phyloP scores from a whole-genome alignment of 2,888 invertebrate species.

The Tachina fera region DNA sequence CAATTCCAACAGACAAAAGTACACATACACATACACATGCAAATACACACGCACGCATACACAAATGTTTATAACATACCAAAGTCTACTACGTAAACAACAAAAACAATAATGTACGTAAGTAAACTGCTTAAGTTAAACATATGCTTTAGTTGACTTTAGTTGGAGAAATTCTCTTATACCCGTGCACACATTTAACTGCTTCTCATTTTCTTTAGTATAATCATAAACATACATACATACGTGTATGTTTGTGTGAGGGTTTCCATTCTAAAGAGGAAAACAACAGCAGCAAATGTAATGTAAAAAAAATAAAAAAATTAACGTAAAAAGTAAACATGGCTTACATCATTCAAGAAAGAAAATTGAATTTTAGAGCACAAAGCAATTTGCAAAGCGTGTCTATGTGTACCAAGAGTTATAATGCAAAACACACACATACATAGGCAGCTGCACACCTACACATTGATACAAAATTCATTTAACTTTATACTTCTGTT shows the following conservation, averaged over 20 bases:
- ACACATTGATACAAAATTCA: slow-evolving; percentile 53
- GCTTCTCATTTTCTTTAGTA: slow-evolving; percentile 11
- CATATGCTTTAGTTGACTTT: slow-evolving; percentile 71
- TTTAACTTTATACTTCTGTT: slow-evolving; percentile 66
- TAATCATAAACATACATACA: slow-evolving; percentile 17
- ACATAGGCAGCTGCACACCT: slow-evolving; percentile 18
- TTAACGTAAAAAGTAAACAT: slow-evolving; percentile 73
- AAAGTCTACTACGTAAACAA: slow-evolving; percentile 21
- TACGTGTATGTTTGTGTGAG: slow-evolving; percentile 35
- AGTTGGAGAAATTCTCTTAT: slow-evolving; percentile 55
- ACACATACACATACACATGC: slow-evolving; percentile 18
- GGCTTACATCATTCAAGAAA: slow-evolving; percentile 76
- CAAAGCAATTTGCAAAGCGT: slow-evolving; percentile 74
- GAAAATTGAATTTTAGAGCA: slow-evolving; percentile 80
- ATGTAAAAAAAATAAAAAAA: background rate
- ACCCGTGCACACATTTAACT: background rate
- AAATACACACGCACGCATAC: background rate
- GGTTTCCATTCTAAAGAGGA: slow-evolving; percentile 58
- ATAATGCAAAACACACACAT: slow-evolving; percentile 45
- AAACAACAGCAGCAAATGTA: slow-evolving; percentile 27
- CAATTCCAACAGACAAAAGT: slow-evolving; percentile 45
- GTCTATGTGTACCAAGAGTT: slow-evolving; percentile 66
- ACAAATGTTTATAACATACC: slow-evolving; percentile 29
- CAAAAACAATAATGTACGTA: slow-evolving; percentile 52
- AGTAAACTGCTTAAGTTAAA: slow-evolving; percentile 70